Conservation (phyloP, 2,888 invertebrate species). For the Maniola hyperantus region DNA sequence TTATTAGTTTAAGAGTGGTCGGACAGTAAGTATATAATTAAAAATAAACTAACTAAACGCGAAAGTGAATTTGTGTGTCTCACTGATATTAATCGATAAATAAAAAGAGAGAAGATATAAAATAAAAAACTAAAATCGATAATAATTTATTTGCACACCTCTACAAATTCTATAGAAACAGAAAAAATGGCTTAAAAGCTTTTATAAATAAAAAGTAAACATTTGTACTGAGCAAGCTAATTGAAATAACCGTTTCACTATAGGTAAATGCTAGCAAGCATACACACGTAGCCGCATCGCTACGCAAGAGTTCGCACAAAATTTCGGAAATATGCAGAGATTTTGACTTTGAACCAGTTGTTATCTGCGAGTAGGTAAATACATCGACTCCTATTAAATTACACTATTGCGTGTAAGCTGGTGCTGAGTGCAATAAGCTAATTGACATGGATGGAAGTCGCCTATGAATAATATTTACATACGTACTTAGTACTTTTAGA, state of each 20-base stretch:
- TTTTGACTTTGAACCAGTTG: neutral
- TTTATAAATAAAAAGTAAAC: neutral
- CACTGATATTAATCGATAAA: too few relatives aligned
- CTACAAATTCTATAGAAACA: neutral
- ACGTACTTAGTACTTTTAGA: neutral
- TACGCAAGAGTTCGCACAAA: neutral
- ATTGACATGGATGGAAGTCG: neutral
- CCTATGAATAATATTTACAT: neutral
- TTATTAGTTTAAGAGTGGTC: too few relatives aligned
- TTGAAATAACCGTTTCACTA: conserved; percentile 1
- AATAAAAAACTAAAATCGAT: too few relatives aligned
- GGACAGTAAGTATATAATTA: too few relatives aligned
- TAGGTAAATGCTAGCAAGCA: too few relatives aligned
- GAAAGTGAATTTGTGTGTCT: too few relatives aligned
- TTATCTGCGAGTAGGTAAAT: neutral
- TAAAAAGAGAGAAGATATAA: neutral
- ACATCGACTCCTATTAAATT: neutral
- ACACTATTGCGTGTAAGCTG: neutral
- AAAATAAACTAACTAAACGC: too few relatives aligned
- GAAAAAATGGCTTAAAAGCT: neutral
- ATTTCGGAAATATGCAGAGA: neutral
- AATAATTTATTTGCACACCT: too few relatives aligned
- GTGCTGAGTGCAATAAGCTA: neutral
- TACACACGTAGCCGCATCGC: neutral
- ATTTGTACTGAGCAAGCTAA: neutral